Percentiles rank a stretch among this genome's conserved stretches.
Conservation (phyloP, 2,113 vertebrate genomes). For the Pogonocichla stellata region DNA sequence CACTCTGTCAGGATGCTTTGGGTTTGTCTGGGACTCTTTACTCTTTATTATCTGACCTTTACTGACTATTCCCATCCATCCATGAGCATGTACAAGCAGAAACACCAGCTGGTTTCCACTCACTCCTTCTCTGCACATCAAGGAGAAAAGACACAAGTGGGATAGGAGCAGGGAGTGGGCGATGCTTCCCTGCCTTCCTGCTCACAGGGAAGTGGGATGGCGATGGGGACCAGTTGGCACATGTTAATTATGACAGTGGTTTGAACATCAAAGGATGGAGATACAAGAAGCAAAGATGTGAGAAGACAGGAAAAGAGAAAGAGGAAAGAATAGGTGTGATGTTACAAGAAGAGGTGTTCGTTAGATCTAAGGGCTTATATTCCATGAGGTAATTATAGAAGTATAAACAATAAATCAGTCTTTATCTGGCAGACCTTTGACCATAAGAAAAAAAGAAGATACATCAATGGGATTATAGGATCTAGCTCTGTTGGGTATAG, state of each 20-base stretch:
- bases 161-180: rapidly evolving
- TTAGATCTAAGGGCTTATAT: conserved; percentile 47
- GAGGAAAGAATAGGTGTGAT: conserved; percentile 52
- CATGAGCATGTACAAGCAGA: not conserved
- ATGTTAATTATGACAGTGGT: not conserved
- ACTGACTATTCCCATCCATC: not conserved
- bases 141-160: not conserved
- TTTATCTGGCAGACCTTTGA: conserved; percentile 48
- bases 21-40: not conserved
- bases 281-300: not conserved
- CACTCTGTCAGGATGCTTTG: not conserved
- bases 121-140: not conserved
- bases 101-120: not conserved
- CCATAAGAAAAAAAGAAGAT: conserved; percentile 14
- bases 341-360: conserved; percentile 51
- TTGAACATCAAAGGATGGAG: conserved; percentile 38
- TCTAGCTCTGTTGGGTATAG: not conserved
- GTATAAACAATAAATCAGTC: conserved; percentile 47
- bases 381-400: conserved; percentile 46
- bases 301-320: not conserved
- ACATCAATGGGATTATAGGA: conserved; percentile 34
- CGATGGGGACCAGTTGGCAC: not conserved
- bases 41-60: not conserved
- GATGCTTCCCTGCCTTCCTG: not conserved
- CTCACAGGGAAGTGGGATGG: not conserved